phyloP scores from a whole-genome alignment of 2,797 vertebrate genomes.

The Acrossocheilus wenchowensis region DNA sequence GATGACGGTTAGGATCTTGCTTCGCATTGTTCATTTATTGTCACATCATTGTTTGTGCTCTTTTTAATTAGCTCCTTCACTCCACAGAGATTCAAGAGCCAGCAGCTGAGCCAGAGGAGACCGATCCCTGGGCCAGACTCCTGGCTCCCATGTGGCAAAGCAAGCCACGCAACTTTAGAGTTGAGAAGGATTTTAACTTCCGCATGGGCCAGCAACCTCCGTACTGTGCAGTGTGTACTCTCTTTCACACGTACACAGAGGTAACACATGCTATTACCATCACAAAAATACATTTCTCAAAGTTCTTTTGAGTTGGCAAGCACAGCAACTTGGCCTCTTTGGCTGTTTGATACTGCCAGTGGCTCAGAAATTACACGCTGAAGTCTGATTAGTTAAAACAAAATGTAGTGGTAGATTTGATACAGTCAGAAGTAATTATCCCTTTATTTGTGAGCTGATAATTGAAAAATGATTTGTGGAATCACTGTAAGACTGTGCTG shows the following conservation, averaged over 20 bases:
- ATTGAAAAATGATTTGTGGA: not conserved
- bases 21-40: not conserved
- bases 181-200: conserved; percentile 90
- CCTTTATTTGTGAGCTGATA: not conserved
- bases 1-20: conserved; percentile 84
- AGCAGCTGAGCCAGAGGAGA: conserved; percentile 81
- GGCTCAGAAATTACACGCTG: not conserved
- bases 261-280: conserved; percentile 68
- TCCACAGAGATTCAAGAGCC: conserved; percentile 78
- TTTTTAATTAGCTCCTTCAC: not conserved
- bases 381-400: not conserved
- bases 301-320: not conserved
- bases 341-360: not conserved
- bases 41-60: not conserved
- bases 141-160: conserved; percentile 92
- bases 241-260: conserved; percentile 90
- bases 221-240: conserved; percentile 91
- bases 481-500: not conserved
- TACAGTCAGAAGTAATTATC: not conserved
- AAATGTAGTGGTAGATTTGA: not conserved
- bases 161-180: conserved; percentile 84
- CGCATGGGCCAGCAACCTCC: conserved; percentile 87
- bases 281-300: not conserved
- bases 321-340: no score
- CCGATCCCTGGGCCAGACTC: conserved; percentile 91